A percentile compares a stretch with the other conserved stretches of the same genome.
phyloP scores from a whole-genome alignment of 2,888 invertebrate species.

The Liopterus haemorrhoidalis region DNA sequence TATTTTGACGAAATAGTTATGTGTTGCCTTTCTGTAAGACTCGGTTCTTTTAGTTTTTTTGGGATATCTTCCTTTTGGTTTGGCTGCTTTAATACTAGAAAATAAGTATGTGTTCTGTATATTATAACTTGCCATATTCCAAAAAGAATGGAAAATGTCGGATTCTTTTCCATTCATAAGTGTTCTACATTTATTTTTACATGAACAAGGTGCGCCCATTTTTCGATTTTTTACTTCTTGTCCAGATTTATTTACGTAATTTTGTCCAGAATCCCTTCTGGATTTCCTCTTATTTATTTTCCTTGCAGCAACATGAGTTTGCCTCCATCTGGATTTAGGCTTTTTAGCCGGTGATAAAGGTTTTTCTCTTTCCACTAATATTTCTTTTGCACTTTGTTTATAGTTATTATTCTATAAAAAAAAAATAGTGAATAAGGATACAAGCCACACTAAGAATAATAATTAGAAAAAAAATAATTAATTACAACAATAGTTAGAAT shows the following conservation, averaged over 20 bases:
- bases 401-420: too few species aligned
- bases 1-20: conserved; percentile 22
- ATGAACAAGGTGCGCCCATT: conserved; percentile 9
- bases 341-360: background rate
- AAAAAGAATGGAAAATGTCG: conserved; percentile 22
- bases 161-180: conserved; percentile 13
- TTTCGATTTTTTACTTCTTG: background rate
- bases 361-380: too few species aligned
- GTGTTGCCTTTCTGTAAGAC: conserved; percentile 18
- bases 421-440: too few species aligned
- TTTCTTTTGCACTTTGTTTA: too few species aligned
- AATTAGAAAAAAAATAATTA: too few species aligned
- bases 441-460: too few species aligned
- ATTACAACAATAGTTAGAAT: too few species aligned
- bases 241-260: background rate
- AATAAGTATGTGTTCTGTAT: background rate
- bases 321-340: background rate
- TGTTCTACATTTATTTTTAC: conserved; percentile 20
- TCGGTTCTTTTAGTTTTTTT: conserved; percentile 7
- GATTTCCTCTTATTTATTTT: conserved; percentile 1
- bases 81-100: background rate
- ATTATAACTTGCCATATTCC: conserved; percentile 11
- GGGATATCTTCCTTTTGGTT: conserved; percentile 5
- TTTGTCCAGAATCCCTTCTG: background rate
- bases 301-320: background rate